Base-by-base conservation (phyloP, 2,888 invertebrate species). In the Sialis lutaria region DNA sequence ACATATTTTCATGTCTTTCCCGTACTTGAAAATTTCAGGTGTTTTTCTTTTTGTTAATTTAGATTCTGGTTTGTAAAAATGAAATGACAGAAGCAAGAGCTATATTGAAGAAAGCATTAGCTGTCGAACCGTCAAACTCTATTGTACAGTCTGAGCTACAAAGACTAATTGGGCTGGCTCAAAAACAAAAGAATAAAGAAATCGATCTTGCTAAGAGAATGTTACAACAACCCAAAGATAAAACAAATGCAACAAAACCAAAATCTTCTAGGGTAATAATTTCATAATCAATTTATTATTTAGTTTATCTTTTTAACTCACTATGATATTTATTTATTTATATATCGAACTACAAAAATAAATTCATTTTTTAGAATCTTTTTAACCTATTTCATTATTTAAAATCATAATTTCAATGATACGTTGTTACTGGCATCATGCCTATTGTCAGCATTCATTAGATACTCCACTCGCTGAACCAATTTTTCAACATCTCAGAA, bases 41-140 rank as follows among this genome's bases (percentile, higher is more conserved):
- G 10, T n/a, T n/a, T n/a, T n/a, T n/a, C n/a, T n/a, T n/a, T n/a
- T n/a, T n/a, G n/a, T n/a, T 50, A 46, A 55, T 55, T 49, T 51
- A 81, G 79, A 77, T 83, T 54, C 64, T 79, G 35, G 73, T 75
- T 53, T 73, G 71, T 4, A 79, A 79, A 65, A 78, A 79, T 0
- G 79, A 87, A 47, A 74, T 79, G 41, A 64, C 75, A 1, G 76
- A 77, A 42, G 89, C 90, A 0, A 71, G 88, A 48, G 67, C 69
- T 43, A 73, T 78, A 30, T 62, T 83, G 45, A 71, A 72, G 50
- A 72, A 73, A 57, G 82, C 80, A 1, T 67, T 73, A 30, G 72
- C 72, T 48, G 59, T 80, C 44, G 77, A 79, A 53, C 82, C 84
- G 0, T 74, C 77, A 9, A 75, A 75, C 57, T 40, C 56, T 0